Conservation (phyloP, 2,888 invertebrate species). For the Sinhomidia bicolor region DNA sequence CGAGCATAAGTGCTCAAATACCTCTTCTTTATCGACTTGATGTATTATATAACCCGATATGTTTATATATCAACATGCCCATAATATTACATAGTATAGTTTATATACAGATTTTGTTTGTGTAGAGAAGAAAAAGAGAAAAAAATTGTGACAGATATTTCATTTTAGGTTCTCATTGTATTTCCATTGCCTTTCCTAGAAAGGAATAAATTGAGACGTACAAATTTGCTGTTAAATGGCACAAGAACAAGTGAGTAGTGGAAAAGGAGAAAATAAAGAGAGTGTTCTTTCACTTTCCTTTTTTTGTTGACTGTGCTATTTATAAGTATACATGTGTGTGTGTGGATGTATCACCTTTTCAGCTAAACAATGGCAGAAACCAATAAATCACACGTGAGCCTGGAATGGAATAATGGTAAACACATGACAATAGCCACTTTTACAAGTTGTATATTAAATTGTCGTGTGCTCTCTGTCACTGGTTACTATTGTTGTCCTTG, state of each 20-base stretch:
- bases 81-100: background rate
- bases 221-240: conserved; percentile 12
- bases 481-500: background rate
- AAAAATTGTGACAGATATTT: background rate
- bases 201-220: conserved; percentile 3
- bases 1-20: conserved; percentile 71
- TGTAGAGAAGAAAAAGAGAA: background rate
- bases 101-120: background rate
- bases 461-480: background rate
- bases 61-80: background rate
- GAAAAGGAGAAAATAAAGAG: background rate
- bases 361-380: background rate
- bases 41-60: background rate
- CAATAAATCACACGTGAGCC: conserved; percentile 27
- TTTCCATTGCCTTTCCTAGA: background rate
- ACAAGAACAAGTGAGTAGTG: background rate
- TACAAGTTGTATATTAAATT: background rate
- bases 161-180: background rate
- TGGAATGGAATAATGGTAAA: background rate
- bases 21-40: conserved; percentile 40
- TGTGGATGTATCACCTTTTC: conserved; percentile 4
- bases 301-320: background rate
- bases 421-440: background rate
- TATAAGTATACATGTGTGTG: too few species aligned
- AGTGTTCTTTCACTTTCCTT: background rate